Evolutionary conservation across 2,113 vertebrate genomes (phyloP).

Genomic region (Callipepla californica): DNA sequence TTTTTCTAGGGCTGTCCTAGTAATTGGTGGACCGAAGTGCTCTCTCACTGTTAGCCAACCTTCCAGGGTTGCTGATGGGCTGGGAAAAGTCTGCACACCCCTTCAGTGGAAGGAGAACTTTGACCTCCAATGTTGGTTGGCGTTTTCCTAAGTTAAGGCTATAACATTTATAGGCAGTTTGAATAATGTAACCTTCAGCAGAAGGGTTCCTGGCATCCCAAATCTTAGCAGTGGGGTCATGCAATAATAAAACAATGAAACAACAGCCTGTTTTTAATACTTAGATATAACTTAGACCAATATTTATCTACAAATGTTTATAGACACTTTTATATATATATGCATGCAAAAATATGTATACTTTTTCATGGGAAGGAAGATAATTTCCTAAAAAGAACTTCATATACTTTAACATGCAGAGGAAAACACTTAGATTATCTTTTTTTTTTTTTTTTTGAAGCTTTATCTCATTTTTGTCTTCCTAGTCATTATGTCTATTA

Average conservation of each 20-base stretch:
- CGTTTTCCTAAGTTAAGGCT: not conserved
- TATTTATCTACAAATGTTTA: not conserved
- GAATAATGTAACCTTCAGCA: rapidly evolving
- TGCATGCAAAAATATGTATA: not conserved
- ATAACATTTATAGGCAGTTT: not conserved
- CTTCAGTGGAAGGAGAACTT: no score
- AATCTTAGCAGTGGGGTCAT: not conserved
- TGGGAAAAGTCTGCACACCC: not conserved
- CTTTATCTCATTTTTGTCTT: not conserved
- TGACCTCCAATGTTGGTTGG: not conserved
- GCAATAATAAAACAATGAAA: not conserved
- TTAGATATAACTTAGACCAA: not conserved
- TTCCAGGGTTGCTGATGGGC: not conserved
- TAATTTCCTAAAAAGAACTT: not conserved
- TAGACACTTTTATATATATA: not conserved
- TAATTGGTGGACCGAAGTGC: not conserved
- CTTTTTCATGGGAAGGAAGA: not conserved
- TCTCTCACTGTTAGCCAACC: not conserved
- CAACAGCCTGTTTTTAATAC: not conserved
- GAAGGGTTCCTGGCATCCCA: not conserved
- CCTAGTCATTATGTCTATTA: not conserved
- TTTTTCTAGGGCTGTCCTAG: not conserved
- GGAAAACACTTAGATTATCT: not conserved
- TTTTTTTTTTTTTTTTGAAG: not conserved
- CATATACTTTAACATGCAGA: not conserved